These are phyloP conservation scores for Peromyscus attwateri DNA, from an alignment of 2,797 vertebrate genomes.

Conservation along the genomic window DNA sequence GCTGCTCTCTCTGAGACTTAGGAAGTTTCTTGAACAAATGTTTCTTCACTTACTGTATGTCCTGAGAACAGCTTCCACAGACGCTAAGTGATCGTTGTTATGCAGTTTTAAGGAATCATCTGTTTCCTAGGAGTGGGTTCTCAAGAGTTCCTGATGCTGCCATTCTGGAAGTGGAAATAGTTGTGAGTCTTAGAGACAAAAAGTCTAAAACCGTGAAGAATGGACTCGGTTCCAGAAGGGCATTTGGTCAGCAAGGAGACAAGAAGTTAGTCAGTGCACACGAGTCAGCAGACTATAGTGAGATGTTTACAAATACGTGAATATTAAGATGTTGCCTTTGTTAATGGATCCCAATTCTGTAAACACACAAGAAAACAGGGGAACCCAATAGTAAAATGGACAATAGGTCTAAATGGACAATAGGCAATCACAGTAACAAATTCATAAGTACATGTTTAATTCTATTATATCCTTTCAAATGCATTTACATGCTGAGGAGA, in stretches of 20 bases:
- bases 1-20: neutral
- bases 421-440: neutral
- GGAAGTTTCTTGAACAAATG: neutral
- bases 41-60: neutral
- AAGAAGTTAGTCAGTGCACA: neutral
- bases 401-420: neutral
- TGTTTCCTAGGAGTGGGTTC: neutral
- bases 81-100: neutral
- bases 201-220: neutral
- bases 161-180: neutral
- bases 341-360: neutral
- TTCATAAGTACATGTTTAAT: neutral
- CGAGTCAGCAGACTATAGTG: neutral
- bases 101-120: neutral
- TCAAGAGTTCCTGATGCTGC: neutral
- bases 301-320: neutral
- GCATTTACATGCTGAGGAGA: neutral
- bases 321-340: neutral
- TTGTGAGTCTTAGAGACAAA: conserved; percentile 2
- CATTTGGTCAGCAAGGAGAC: neutral
- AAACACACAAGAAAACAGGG: neutral
- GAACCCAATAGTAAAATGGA: neutral
- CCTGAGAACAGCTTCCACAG: neutral
- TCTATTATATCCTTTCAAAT: neutral
- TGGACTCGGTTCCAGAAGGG: neutral